Percentiles rank a stretch among this genome's conserved stretches.
Conservation (phyloP, 2,888 invertebrate genomes). For the Coelinius sp. region DNA sequence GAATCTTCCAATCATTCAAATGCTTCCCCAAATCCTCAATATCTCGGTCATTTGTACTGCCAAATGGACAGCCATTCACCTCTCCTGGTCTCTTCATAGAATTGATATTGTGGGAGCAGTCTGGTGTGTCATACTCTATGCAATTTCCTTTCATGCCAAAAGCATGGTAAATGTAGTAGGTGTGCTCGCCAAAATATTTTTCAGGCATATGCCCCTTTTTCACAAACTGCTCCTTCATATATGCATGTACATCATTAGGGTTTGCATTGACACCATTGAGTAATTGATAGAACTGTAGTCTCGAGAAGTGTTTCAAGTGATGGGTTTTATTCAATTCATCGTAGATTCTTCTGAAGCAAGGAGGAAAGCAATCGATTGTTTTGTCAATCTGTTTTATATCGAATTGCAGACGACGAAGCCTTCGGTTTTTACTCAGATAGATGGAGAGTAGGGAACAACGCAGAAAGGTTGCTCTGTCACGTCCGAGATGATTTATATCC, state of each 20-base stretch:
- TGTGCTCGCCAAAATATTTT: neutral
- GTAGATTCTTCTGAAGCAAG: neutral
- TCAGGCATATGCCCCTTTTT: neutral
- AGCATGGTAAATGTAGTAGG: neutral
- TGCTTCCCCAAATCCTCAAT: neutral
- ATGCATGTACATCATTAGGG: neutral
- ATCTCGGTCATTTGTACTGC: neutral
- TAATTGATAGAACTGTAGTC: neutral
- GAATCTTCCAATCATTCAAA: neutral
- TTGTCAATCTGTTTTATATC: neutral
- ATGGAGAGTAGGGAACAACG: neutral
- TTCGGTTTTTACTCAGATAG: neutral
- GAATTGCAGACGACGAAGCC: neutral
- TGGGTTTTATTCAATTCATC: neutral
- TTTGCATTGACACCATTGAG: neutral
- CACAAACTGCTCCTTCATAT: neutral
- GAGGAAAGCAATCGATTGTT: neutral
- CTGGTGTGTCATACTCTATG: neutral
- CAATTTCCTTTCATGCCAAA: neutral
- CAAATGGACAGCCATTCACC: neutral
- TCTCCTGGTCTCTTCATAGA: neutral
- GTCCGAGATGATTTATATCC: neutral
- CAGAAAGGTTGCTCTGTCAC: neutral
- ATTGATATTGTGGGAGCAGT: neutral
- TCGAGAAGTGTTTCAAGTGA: neutral